phyloP scores from a whole-genome alignment of 2,888 invertebrate genomes.

The Diaphora mendica region DNA sequence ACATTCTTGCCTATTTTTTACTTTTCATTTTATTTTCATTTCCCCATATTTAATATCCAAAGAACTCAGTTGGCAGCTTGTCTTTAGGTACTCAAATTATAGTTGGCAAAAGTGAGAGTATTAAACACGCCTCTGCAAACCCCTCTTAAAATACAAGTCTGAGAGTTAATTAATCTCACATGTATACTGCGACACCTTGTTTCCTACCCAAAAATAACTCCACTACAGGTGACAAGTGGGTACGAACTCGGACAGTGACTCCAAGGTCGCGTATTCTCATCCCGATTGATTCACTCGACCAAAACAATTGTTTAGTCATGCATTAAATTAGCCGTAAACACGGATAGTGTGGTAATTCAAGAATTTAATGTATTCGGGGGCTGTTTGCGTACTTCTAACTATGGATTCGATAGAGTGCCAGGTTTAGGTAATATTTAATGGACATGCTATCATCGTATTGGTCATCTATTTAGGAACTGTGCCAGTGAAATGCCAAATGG shows the following conservation, averaged over 20 bases:
- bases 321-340: slow-evolving; percentile 17
- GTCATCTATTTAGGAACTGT: background rate
- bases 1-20: background rate
- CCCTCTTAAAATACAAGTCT: background rate
- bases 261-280: slow-evolving; percentile 47
- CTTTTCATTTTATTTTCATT: background rate
- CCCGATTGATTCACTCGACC: slow-evolving; percentile 42
- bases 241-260: slow-evolving; percentile 11
- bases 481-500: background rate
- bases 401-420: background rate
- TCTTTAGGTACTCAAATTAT: background rate
- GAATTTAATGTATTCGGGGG: slow-evolving; percentile 4
- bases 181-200: background rate
- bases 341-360: slow-evolving; percentile 3
- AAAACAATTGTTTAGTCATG: slow-evolving; percentile 44
- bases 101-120: background rate
- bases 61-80: background rate
- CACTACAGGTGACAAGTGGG: slow-evolving; percentile 20
- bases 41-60: background rate
- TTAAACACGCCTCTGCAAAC: background rate
- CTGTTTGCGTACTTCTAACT: background rate
- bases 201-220: slow-evolving; percentile 13
- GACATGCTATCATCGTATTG: no score
- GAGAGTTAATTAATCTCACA: background rate
- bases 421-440: background rate